Evolutionary conservation across 2,113 vertebrate genomes (phyloP), one percentile per base, ranked within the genome.

Genomic region (Dolichallabes microphthalmus): DNA sequence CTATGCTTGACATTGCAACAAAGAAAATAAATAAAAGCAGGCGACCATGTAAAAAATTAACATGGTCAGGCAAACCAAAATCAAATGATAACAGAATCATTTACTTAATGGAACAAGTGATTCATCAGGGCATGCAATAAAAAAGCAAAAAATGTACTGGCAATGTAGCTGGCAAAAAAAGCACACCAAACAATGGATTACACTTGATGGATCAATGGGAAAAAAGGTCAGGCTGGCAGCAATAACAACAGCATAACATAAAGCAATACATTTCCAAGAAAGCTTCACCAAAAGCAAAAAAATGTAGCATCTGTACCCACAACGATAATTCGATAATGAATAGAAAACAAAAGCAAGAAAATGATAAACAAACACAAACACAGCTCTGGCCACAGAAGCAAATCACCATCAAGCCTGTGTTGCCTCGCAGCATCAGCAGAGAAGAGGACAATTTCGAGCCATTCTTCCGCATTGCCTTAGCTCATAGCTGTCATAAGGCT

Each of bases 91-190:
- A 88, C 75, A 17, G 45, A 86, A 85, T 86, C 86, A 35, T 52
- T 22, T 52, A 78, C 57, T 32, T 71, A 81, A 83, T 77, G 64
- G 86, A 69, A 90, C 94, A 94, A 90, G 93, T 94, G 93, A 94
- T 91, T 90, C 87, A 93, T 53, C 84, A 66, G 61, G 80, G 60
- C 93, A 92, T 89, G 88, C 92, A 79, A 91, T 93, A 92, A 78
- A 78, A 78, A 58, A 2, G 3, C 19, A 93, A 90, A 17, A 14
- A 9, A 81, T 39, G 53, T 57, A 95, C 91, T 93, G 94, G 95
- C 95, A 95, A 96, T 96, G 94, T 96, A 96, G 96, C 96, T 96
- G 95, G 95, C 96, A 97, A 95, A 96, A 35, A 94, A 94, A 60
- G 17, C n/a, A 92, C 94, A 93, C 90, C 92, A 93, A 92, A 96